These are phyloP conservation scores for Toxotes lorentzi DNA, from an alignment of 2,797 vertebrate species.

Conservation along the genomic window DNA sequence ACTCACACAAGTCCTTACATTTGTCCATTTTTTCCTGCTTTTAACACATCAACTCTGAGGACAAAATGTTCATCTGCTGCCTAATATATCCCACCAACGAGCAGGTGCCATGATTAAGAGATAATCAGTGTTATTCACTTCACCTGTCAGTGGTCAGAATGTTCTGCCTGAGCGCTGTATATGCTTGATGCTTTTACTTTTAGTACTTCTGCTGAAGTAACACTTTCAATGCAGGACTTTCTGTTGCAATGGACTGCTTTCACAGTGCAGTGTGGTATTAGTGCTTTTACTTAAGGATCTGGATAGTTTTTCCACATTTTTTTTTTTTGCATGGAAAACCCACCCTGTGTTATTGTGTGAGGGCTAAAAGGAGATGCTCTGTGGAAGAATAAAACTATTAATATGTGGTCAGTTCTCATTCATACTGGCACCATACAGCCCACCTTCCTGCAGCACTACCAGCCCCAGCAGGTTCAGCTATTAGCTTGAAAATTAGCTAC, in stretches of 20 bases:
- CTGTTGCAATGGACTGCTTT: not conserved
- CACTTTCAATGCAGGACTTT: not conserved
- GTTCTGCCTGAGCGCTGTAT: no score
- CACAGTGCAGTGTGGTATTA: not conserved
- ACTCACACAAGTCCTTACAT: no score
- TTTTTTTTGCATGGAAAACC: not conserved
- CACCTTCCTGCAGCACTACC: not conserved
- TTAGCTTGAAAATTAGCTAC: slow-evolving; percentile 48
- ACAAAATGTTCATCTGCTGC: no score
- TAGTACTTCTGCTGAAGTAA: not conserved
- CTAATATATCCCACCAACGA: no score
- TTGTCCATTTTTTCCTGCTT: no score
- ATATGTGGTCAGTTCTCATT: not conserved
- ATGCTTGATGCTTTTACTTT: not conserved
- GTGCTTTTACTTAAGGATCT: not conserved
- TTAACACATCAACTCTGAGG: no score
- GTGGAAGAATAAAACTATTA: not conserved
- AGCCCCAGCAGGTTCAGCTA: slow-evolving; percentile 2
- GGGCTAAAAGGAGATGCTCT: not conserved
- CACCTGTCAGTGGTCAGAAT: no score
- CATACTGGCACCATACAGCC: no score
- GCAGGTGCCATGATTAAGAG: no score
- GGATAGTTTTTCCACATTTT: not conserved
- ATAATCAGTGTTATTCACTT: no score
- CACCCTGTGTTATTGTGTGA: not conserved